phyloP scores from a whole-genome alignment of 2,113 vertebrate species.

The Centropristis striata region DNA sequence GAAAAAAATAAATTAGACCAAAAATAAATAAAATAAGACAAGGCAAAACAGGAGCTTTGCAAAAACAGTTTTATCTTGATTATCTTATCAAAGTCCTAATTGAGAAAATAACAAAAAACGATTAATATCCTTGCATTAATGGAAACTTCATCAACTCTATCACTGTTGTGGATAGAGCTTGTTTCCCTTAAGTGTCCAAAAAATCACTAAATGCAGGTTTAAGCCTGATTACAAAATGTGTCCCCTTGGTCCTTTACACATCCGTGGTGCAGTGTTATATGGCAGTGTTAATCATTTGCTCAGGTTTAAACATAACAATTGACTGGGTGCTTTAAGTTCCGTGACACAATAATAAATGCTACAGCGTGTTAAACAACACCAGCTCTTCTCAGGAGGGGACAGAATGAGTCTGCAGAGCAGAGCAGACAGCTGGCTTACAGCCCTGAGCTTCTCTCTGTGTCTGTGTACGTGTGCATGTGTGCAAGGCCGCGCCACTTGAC shows the following conservation, averaged over 20 bases:
- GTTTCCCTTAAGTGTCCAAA: not conserved
- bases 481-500: constrained; percentile 38
- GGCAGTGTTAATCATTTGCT: constrained; percentile 22
- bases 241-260: not conserved
- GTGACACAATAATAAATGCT: constrained; percentile 62
- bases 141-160: not conserved
- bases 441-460: constrained; percentile 53
- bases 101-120: too few species aligned
- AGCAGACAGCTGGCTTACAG: constrained; percentile 73
- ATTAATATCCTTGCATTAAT: too few species aligned
- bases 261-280: not conserved
- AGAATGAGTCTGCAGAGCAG: constrained; percentile 36
- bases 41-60: too few species aligned
- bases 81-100: too few species aligned
- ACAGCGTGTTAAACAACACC: constrained; percentile 68
- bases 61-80: too few species aligned
- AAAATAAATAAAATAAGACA: too few species aligned
- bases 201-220: not conserved
- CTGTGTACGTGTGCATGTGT: constrained; percentile 19
- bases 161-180: not conserved
- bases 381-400: constrained; percentile 55
- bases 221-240: constrained; percentile 15
- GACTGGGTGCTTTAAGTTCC: constrained; percentile 39
- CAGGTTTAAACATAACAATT: constrained; percentile 42
- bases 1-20: too few species aligned